phyloP scores from a whole-genome alignment of 2,113 vertebrate genomes.

The Epinephelus fuscoguttatus region DNA sequence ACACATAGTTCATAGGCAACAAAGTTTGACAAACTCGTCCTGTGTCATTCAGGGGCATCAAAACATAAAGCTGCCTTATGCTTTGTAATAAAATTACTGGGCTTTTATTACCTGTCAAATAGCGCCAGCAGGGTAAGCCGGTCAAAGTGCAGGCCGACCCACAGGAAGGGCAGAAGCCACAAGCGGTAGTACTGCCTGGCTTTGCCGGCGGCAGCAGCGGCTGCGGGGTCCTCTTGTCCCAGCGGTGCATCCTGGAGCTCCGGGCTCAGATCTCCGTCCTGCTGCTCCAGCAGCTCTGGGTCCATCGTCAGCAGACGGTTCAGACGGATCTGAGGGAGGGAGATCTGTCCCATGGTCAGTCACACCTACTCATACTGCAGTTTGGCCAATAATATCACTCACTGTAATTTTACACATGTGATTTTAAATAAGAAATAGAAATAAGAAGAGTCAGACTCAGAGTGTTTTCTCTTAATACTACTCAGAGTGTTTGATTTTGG shows the following conservation, averaged over 20 bases:
- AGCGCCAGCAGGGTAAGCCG: slow-evolving; percentile 96
- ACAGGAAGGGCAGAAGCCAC: slow-evolving; percentile 95
- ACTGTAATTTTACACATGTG: not conserved
- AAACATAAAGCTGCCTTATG: not conserved
- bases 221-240: slow-evolving; percentile 84
- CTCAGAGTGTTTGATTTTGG: not conserved
- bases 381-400: not conserved
- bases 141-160: slow-evolving; percentile 98
- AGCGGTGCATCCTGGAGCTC: slow-evolving; percentile 93
- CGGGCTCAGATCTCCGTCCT: slow-evolving; percentile 95
- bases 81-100: not conserved
- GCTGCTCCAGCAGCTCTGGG: slow-evolving; percentile 95
- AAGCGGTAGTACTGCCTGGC: slow-evolving; percentile 96
- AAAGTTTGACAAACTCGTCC: not conserved
- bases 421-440: not conserved
- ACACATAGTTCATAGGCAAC: not conserved
- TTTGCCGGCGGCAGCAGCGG: slow-evolving; percentile 84
- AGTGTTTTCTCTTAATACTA: not conserved
- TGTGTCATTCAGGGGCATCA: not conserved
- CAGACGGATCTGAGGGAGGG: slow-evolving; percentile 93
- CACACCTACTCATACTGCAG: not conserved
- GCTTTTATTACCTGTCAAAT: slow-evolving; percentile 91
- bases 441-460: not conserved
- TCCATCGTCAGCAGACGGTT: slow-evolving; percentile 96
- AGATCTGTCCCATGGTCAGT: slow-evolving; percentile 54